Evolutionary conservation across 2,113 vertebrate species (phyloP).

Genomic region (Sinocyclocheilus grahami): DNA sequence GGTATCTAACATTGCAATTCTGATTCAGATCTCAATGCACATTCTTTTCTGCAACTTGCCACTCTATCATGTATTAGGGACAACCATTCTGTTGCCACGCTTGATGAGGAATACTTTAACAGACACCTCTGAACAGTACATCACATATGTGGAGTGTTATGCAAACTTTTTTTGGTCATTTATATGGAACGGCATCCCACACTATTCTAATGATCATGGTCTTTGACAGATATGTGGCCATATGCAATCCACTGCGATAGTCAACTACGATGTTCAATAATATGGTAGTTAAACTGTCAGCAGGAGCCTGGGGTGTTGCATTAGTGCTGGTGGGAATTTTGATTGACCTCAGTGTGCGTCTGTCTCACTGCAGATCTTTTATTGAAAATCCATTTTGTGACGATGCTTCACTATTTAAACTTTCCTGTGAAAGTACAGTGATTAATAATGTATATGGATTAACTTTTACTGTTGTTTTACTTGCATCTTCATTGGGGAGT

Average conservation of each 20-base stretch:
- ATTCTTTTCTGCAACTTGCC: slow-evolving; percentile 66
- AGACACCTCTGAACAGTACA: background rate
- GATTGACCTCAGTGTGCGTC: slow-evolving; percentile 49
- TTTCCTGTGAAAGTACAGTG: slow-evolving; percentile 55
- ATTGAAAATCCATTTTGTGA: slow-evolving; percentile 63
- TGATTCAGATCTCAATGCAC: slow-evolving; percentile 68
- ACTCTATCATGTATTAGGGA: slow-evolving; percentile 60
- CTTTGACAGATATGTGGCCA: slow-evolving; percentile 38
- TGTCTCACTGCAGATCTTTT: slow-evolving; percentile 59
- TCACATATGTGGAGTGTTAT: slow-evolving; percentile 53
- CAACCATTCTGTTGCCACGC: slow-evolving; percentile 50
- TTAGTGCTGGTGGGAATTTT: slow-evolving; percentile 44
- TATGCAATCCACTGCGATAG: slow-evolving; percentile 65
- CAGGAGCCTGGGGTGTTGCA: slow-evolving; percentile 44
- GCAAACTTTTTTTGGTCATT: slow-evolving; percentile 64
- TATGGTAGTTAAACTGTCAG: slow-evolving; percentile 59
- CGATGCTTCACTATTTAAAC: slow-evolving; percentile 59
- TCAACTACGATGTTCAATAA: slow-evolving; percentile 56
- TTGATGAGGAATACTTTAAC: slow-evolving; percentile 53
- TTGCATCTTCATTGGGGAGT: slow-evolving; percentile 55
- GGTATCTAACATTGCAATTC: slow-evolving; percentile 59
- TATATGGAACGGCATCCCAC: slow-evolving; percentile 29
- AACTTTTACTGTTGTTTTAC: slow-evolving; percentile 23
- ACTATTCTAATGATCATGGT: slow-evolving; percentile 70
- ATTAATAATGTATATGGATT: slow-evolving; percentile 59